Evolutionary conservation across 64 coral and sea anemone species (phyloP), one percentile per base, ranked within the genome.

Genomic region (Dendrophyllia cribrosa): DNA sequence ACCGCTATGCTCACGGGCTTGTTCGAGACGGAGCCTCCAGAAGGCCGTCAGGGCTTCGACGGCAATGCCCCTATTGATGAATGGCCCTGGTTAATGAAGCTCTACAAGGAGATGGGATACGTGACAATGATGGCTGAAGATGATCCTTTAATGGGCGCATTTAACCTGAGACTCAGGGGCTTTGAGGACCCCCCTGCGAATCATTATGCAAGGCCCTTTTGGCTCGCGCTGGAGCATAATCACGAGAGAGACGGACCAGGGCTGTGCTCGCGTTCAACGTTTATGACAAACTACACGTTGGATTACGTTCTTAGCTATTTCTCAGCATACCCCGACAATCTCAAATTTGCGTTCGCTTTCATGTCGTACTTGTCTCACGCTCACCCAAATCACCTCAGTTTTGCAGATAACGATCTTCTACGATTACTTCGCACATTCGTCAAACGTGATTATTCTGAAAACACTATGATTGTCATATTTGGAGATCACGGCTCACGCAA

Each of bases 401-500:
- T 84, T 46, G 75, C 83, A 24, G 96, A 98, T 74, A 73, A 95
- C n/a, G 96, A 98, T 17, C 70, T 98, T 59, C 45, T 89, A 11
- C 74, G 74, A 51, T 70, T 98, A 13, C 86, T 98, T 9, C 78
- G 73, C 19, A 79, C 78, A 20, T 78, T 98, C 11, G 59, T 82
- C 34, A 82, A 94, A 79, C 78, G 63, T 34, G 82, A 90, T 16
- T 89, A 95, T 72, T 72, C 83, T 62, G 43, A 98, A 43, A 90
- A 98, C 86, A 95, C 96, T 7, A 61, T 98, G 72, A 15, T 98
- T 25, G 64, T 95, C 5, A 70, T 95, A 58, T 61, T 98, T 9
- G 78, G 89, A 19, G 96, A 98, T 82, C 96, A 98, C 67, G 96
- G 96, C 9, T 98, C 93, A n/a, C 76, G 96, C 43, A 95, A 98